A percentile compares a stretch with the other conserved stretches of the same genome.
phyloP scores from a whole-genome alignment of 2,797 vertebrate species.

The Spinus olivaceus region DNA sequence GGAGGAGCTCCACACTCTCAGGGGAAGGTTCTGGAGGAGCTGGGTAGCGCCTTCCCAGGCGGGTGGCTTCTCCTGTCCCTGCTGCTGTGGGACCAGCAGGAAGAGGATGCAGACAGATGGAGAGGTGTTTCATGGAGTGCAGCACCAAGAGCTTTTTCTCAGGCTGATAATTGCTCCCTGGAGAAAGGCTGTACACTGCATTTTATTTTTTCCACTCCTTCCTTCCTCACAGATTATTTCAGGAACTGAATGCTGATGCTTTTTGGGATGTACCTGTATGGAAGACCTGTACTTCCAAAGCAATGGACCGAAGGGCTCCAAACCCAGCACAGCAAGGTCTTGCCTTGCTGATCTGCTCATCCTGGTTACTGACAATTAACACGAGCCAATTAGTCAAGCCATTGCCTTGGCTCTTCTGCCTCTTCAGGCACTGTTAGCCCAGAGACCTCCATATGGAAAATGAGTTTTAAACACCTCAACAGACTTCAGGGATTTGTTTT shows the following conservation, averaged over 20 bases:
- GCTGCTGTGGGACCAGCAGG: background rate
- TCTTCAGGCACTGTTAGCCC: background rate
- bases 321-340: background rate
- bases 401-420: background rate
- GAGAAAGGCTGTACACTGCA: conserved; percentile 26
- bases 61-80: background rate
- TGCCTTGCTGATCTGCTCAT: background rate
- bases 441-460: background rate
- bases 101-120: background rate
- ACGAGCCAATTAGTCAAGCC: background rate
- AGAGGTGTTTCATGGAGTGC: background rate
- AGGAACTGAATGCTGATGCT: conserved; percentile 26
- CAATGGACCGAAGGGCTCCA: background rate
- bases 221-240: conserved; percentile 50
- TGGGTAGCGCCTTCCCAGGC: background rate
- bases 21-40: background rate
- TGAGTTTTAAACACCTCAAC: background rate
- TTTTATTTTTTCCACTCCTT: background rate
- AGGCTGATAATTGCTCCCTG: conserved; percentile 63
- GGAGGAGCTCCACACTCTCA: rapidly evolving
- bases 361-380: background rate
- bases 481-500: background rate
- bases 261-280: background rate
- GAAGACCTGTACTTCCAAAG: background rate
- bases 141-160: conserved; percentile 15